Percentiles rank a stretch among this genome's conserved stretches.
These are phyloP conservation scores for Chironex yamaguchii DNA, from an alignment of 30 jellyfish, hydroid and myxozoan species.

Conservation along the genomic window DNA sequence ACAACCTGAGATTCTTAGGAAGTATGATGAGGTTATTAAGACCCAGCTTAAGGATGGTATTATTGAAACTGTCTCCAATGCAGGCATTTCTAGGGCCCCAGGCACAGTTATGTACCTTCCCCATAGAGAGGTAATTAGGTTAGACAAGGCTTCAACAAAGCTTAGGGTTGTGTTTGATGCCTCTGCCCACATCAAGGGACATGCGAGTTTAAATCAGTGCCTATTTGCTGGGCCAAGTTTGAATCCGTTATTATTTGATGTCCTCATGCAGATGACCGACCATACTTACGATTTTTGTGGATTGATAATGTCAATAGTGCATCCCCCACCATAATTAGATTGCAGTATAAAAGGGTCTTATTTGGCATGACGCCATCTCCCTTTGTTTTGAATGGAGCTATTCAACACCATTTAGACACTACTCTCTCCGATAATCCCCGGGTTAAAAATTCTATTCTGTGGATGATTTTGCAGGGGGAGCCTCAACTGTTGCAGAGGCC, in stretches of 20 bases:
- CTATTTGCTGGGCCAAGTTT: constrained; percentile 17
- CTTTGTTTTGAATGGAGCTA: no score
- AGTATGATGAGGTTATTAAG: not conserved
- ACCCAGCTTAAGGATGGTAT: constrained; percentile 47
- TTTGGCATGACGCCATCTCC: no score
- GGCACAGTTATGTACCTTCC: constrained; percentile 57
- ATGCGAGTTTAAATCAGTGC: not conserved
- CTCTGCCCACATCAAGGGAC: not conserved
- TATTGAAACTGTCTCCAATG: constrained; percentile 28
- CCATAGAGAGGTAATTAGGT: constrained; percentile 58
- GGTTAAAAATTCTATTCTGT: no score
- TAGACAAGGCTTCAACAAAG: constrained; percentile 52
- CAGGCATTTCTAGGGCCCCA: not conserved
- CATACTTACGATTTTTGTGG: no score
- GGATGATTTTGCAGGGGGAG: no score
- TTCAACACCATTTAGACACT: no score
- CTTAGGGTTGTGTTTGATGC: constrained; percentile 70
- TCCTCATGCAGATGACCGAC: no score
- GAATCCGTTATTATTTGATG: constrained; percentile 9
- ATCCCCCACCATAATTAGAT: no score
- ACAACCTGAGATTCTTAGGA: not conserved
- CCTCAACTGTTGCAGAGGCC: no score
- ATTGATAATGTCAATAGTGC: no score
- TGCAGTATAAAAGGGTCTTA: no score
- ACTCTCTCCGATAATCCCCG: no score